Evolutionary conservation across 2,888 invertebrate genomes (phyloP), one percentile per base, ranked within the genome.

Genomic region (Lepeophtheirus nordmannii): DNA sequence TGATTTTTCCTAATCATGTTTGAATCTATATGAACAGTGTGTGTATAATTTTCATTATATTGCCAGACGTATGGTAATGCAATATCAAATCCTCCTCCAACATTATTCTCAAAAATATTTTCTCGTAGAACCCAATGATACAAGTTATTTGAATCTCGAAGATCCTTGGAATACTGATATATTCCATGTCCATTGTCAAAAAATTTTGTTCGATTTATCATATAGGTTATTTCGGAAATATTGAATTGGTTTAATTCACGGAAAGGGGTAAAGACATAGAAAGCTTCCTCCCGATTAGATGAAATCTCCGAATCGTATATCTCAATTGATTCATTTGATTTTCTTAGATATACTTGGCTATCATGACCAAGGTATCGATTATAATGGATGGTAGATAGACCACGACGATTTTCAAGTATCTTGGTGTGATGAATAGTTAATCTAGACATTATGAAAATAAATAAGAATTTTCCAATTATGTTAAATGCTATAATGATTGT

Each of bases 81-180:
- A 7, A 97, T 81, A 72, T 89, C 85, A 70, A 98, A 85, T 1
- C 97, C 97, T 12, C 91, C 90, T 37, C 82, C 82, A 68, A 80
- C 80, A 73, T 96, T 97, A 69, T 87, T 81, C 73, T 89, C 88
- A 69, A 98, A 82, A 0, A 86, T 83, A 68, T 87, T 87, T 72
- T 90, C 87, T 74, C 87, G 86, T 61, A 96, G 76, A 37, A 88
- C 81, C 82, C 97, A 98, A 74, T 96, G 92, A 79, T 93, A 98
- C 1, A 98, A 80, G 77, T 98, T 98, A 73, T 97, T 97, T 0
- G 96, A 93, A 69, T 91, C 87, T 70, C 93, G 83, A 71, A 97
- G 82, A 76, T 98, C 93, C 72, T 91, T 83, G 71, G 37, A 90
- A 72, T 89, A 86, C 71, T 96, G 94, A 67, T 83, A 82, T 69